Percentiles rank a stretch among this genome's conserved stretches.
These are phyloP conservation scores for Anolis sagrei DNA, from an alignment of 2,113 vertebrate species.

Conservation along the genomic window DNA sequence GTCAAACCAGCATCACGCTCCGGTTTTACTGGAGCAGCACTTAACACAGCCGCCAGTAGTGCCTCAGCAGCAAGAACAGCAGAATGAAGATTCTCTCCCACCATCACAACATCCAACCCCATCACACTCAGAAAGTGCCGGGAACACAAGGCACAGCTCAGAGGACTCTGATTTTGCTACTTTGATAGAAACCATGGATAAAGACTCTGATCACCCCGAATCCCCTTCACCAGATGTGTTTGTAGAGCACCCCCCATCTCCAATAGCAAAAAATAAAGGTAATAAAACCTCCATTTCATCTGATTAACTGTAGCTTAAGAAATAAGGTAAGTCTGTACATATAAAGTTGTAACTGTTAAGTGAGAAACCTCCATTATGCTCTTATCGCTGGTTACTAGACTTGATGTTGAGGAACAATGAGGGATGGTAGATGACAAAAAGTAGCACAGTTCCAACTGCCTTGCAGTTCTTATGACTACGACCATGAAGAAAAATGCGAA, in stretches of 20 bases:
- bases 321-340: neutral
- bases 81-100: slow-evolving; percentile 69
- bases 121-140: slow-evolving; percentile 67
- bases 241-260: slow-evolving; percentile 87
- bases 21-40: slow-evolving; percentile 77
- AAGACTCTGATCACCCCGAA: slow-evolving; percentile 92
- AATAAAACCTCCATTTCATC: slow-evolving; percentile 46
- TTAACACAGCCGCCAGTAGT: slow-evolving; percentile 67
- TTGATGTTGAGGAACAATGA: neutral
- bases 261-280: slow-evolving; percentile 91
- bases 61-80: slow-evolving; percentile 76
- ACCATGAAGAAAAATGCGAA: neutral
- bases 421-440: neutral
- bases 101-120: slow-evolving; percentile 57
- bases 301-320: neutral
- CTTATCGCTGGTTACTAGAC: neutral
- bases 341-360: slow-evolving; percentile 22
- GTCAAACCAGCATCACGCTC: slow-evolving; percentile 67
- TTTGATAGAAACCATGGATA: slow-evolving; percentile 95
- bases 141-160: slow-evolving; percentile 78
- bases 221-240: slow-evolving; percentile 81
- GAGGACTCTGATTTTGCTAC: slow-evolving; percentile 90
- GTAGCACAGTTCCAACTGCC: neutral
- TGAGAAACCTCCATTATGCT: neutral
- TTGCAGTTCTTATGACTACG: neutral